Base-by-base conservation (phyloP, 2,888 invertebrate genomes). In the Lasioglossum vierecki region DNA sequence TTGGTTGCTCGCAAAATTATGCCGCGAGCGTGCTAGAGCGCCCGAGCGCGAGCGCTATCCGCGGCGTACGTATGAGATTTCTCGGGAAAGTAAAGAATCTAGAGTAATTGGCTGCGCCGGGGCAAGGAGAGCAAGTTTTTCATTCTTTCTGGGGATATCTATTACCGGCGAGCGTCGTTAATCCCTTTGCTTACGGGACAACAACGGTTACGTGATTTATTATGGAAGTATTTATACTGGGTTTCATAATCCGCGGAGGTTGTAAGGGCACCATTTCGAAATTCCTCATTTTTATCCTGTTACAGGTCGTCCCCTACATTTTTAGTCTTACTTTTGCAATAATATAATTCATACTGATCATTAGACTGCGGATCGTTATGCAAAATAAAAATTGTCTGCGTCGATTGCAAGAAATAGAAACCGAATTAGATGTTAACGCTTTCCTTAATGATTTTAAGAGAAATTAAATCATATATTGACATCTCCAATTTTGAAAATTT, bases 61-160 rank as follows among this genome's bases (percentile, higher is more conserved):
- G 8, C 30, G 46, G 22, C 73, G 46, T n/a, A 30, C 78, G 81
- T 70, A 79, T 75, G 84, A 77, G 79, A 81, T 85, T 79, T 79
- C 85, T 80, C 87, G 89, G 88, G 90, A 91, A 91, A 91, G 92
- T 91, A 84, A 90, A 88, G 85, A 89, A 90, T 88, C 85, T 90
- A 88, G 88, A 88, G 90, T 90, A 92, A 92, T 91, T 92, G 86
- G 84, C 87, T 79, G 77, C 77, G 86, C 22, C 88, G 89, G 91
- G 90, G 85, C 92, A 92, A 92, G 91, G 92, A 89, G 90, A 92
- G 89, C 91, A 78, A 89, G 90, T 91, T 89, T 91, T 90, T 91
- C 81, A 86, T 53, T 81, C 72, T 75, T 82, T 70, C 79, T 41
- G 63, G 39, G 80, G 78, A 84, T 83, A 85, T 78, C 88, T 79